Evolutionary conservation across 2,113 vertebrate species (phyloP), one percentile per base, ranked within the genome.

Genomic region (Pseudolaguvia tuberculata): DNA sequence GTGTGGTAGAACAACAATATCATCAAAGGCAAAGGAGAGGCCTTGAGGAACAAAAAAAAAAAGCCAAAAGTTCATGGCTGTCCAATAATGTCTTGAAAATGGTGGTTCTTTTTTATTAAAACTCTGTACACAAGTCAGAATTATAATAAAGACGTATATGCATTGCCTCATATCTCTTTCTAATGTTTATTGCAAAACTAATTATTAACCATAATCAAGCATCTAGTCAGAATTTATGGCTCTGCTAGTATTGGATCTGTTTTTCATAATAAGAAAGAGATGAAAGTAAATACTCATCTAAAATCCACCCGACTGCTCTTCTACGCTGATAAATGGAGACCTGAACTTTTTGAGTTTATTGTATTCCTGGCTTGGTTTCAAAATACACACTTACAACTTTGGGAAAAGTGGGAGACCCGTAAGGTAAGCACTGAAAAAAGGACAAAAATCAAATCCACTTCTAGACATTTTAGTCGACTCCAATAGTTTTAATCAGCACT

Each of bases 1-100:
- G 89, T 88, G 89, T 83, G 87, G 88, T 89, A 92, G 87, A 91
- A 86, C 86, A 85, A 86, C 77, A 67, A 67, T 58, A 81, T 55
- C 72, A 71, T 78, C 56, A 88, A 79, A 90, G 61, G 87, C 91
- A 93, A 79, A 50, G 57, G 47, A 56, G 42, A 25, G 21, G 17
- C 62, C 21, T 23, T 25, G 42, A 42, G 62, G 9, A 67, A 61
- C 51, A 11, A 70, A 17, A 21, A 21, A 70, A 73, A 42, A n/a
- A 13, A 35, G 20, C 42, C 50, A 17, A 14, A 20, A 39, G 31
- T 8, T 61, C 25, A 72, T 72, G 23, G 50, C 3, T 61, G 45
- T 72, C 55, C 14, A 42, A 61, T 72, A 21, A 29, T 50, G 56
- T 42, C 48, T 39, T 66, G 42, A 66, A 18, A 65, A 65, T 27